phyloP scores from a whole-genome alignment of 1,140 invertebrate genomes.

The Drosophila chauvacae region DNA sequence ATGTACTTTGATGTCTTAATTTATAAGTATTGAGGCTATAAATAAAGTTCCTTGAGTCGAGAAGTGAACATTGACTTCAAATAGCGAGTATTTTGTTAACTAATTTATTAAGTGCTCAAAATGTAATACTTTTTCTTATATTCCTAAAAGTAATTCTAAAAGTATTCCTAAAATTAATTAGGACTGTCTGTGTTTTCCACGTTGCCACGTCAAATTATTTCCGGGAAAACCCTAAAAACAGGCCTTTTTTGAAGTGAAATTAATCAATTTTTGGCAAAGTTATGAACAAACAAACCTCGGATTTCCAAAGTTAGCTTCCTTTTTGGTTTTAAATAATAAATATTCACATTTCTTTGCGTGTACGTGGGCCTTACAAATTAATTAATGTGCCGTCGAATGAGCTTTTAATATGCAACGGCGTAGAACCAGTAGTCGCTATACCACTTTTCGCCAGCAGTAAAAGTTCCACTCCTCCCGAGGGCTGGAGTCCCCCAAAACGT shows the following conservation, averaged over 20 bases:
- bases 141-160: background rate
- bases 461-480: slow-evolving; percentile 32
- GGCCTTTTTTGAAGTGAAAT: no score
- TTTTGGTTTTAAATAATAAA: no score
- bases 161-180: no score
- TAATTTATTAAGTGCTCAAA: background rate
- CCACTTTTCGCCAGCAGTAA: slow-evolving; percentile 47
- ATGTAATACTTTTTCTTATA: background rate
- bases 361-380: slow-evolving; percentile 33
- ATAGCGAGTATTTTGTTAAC: no score
- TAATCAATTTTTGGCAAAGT: no score
- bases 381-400: slow-evolving; percentile 48
- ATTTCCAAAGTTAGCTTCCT: no score
- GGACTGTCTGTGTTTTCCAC: background rate
- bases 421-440: slow-evolving; percentile 71
- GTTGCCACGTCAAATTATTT: no score
- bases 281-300: no score
- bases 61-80: no score
- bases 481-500: background rate
- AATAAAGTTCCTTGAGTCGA: background rate
- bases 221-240: no score
- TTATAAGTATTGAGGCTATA: background rate
- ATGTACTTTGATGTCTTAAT: background rate
- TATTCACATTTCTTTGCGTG: slow-evolving; percentile 2
- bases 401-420: slow-evolving; percentile 65